A percentile compares a stretch with the other conserved stretches of the same genome.
These are phyloP conservation scores for Aphelinus certus DNA, from an alignment of 1,140 invertebrate species.

Conservation along the genomic window DNA sequence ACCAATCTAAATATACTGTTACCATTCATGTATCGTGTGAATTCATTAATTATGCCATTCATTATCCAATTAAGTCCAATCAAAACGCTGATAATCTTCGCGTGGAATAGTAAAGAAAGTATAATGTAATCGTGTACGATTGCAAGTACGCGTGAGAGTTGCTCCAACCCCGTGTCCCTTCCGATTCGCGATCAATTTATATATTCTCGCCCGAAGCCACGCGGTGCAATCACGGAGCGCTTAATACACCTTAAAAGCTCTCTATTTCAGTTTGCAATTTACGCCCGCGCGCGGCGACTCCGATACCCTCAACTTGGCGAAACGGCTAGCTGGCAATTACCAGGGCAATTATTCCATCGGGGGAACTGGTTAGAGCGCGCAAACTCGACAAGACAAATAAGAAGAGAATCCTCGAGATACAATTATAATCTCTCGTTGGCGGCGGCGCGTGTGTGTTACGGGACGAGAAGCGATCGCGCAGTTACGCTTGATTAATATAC, in stretches of 20 bases:
- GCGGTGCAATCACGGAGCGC: background rate
- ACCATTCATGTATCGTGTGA: too few relatives aligned
- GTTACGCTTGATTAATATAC: too few relatives aligned
- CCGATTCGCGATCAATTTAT: too few relatives aligned
- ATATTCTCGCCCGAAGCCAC: background rate
- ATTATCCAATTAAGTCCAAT: too few relatives aligned
- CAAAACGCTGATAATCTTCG: too few relatives aligned
- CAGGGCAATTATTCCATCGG: background rate
- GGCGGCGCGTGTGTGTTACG: too few relatives aligned
- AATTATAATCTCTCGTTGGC: constrained; percentile 1
- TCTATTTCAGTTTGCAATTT: background rate
- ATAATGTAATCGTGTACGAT: too few relatives aligned
- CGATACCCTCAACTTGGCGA: background rate
- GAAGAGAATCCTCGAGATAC: background rate
- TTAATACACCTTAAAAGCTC: background rate
- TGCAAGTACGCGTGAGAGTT: background rate
- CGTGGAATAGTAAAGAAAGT: too few relatives aligned
- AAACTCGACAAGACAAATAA: background rate
- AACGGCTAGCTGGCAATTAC: background rate
- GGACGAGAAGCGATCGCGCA: too few relatives aligned
- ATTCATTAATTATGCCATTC: too few relatives aligned
- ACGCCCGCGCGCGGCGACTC: background rate
- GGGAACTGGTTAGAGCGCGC: background rate
- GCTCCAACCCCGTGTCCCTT: background rate
- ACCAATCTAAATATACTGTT: too few relatives aligned